Evolutionary conservation across 2,888 invertebrate species (phyloP).

Genomic region (Euzetes globulus): DNA sequence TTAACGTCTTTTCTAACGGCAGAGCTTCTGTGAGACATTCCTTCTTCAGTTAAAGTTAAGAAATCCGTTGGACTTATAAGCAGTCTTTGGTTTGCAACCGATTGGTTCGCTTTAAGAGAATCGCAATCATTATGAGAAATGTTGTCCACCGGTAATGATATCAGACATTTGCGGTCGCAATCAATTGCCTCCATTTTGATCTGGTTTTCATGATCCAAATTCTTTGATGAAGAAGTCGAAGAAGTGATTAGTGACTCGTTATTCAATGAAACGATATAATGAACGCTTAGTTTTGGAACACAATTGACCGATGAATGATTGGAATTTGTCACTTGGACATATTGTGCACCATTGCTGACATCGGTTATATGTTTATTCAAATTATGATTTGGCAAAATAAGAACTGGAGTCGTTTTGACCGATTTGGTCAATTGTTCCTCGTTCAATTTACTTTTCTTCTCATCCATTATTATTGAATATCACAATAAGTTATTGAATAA

Average conservation of each 20-base stretch:
- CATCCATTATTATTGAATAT: background rate
- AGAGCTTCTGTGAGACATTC: background rate
- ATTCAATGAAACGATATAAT: constrained; percentile 22
- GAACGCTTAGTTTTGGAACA: constrained; percentile 18
- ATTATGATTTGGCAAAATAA: constrained; percentile 8
- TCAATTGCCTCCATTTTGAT: background rate
- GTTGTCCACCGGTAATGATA: constrained; percentile 2
- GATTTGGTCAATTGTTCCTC: background rate
- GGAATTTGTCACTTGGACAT: background rate
- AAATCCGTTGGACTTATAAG: constrained; percentile 36
- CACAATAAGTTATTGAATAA: background rate
- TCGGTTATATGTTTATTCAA: constrained; percentile 1
- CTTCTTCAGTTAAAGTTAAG: constrained; percentile 32
- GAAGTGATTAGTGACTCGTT: constrained; percentile 3
- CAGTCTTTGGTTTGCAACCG: constrained; percentile 21
- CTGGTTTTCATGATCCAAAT: background rate
- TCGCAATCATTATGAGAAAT: background rate
- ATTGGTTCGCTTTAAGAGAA: background rate
- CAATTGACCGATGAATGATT: background rate
- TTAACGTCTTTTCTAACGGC: constrained; percentile 36
- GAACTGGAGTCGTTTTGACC: background rate
- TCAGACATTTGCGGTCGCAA: constrained; percentile 11
- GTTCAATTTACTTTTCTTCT: background rate
- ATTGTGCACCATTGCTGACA: background rate
- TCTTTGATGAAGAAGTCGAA: background rate